Percentiles rank a stretch among this genome's conserved stretches.
Conservation (phyloP, 2,888 invertebrate genomes). For the Tridacna crocea region DNA sequence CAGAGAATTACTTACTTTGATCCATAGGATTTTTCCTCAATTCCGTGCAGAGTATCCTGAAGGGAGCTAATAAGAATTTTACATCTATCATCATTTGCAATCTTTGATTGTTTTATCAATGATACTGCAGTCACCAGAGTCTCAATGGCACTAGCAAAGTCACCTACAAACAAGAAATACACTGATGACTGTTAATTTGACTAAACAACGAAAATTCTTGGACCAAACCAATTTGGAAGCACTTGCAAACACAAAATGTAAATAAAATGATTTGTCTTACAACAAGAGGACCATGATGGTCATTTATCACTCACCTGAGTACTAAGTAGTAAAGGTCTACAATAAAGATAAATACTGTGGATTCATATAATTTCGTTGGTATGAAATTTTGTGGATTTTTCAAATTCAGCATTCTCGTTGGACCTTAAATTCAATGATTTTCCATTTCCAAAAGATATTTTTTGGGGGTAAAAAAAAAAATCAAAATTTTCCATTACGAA, state of each 20-base stretch:
- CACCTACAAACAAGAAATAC: constrained; percentile 86
- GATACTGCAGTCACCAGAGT: constrained; percentile 99
- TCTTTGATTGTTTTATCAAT: constrained; percentile 98
- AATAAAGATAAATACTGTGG: too few relatives aligned
- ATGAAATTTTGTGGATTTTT: not conserved
- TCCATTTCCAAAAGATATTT: too few relatives aligned
- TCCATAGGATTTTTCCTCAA: constrained; percentile 98
- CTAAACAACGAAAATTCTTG: not conserved
- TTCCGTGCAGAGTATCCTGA: constrained; percentile 98
- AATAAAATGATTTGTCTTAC: not conserved
- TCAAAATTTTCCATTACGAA: too few relatives aligned
- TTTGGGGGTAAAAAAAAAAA: too few relatives aligned
- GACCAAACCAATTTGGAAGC: constrained; percentile 25
- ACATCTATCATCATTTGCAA: constrained; percentile 98
- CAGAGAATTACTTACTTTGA: constrained; percentile 78
- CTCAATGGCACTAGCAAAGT: constrained; percentile 99
- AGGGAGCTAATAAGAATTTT: constrained; percentile 98
- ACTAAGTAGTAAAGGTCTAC: too few relatives aligned
- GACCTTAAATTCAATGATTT: too few relatives aligned
- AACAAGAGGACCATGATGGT: constrained; percentile 12
- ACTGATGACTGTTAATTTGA: not conserved
- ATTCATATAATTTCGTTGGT: too few relatives aligned
- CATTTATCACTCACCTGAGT: constrained; percentile 15
- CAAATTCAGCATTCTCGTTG: too few relatives aligned
- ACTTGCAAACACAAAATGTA: not conserved